Evolutionary conservation across 2,797 vertebrate genomes (phyloP).

Genomic region (Sparus aurata): DNA sequence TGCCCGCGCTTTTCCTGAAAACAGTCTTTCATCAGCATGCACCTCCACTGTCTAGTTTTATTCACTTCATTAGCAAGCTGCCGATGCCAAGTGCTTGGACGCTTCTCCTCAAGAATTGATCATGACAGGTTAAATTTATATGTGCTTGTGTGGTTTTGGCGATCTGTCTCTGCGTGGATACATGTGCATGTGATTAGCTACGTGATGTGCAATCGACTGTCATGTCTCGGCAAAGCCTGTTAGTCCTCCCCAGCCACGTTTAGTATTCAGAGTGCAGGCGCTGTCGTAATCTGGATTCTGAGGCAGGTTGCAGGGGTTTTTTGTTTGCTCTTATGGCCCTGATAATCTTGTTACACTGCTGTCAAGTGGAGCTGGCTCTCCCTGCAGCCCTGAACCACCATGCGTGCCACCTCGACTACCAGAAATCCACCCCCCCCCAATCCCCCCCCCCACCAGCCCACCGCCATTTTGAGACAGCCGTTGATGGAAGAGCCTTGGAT

Average conservation of each 20-base stretch:
- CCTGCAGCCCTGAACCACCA: constrained; percentile 75
- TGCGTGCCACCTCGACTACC: constrained; percentile 71
- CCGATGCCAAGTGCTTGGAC: constrained; percentile 65
- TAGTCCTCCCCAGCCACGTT: constrained; percentile 68
- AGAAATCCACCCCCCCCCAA: constrained; percentile 51
- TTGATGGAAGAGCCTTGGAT: constrained; percentile 80
- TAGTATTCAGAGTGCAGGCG: constrained; percentile 78
- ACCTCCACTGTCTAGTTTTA: constrained; percentile 72
- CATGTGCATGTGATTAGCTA: constrained; percentile 52
- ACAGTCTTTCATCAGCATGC: constrained; percentile 75
- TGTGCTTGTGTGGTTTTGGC: constrained; percentile 63
- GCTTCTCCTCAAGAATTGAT: constrained; percentile 74
- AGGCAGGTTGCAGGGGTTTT: constrained; percentile 80
- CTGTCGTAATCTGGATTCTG: constrained; percentile 80
- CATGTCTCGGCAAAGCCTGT: constrained; percentile 68
- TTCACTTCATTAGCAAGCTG: constrained; percentile 78
- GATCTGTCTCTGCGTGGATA: constrained; percentile 43
- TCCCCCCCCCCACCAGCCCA: constrained; percentile 45
- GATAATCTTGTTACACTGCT: constrained; percentile 85
- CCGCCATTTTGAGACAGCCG: constrained; percentile 80
- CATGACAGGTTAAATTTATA: constrained; percentile 75
- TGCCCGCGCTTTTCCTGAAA: constrained; percentile 51
- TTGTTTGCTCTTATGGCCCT: constrained; percentile 83
- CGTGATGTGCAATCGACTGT: constrained; percentile 59
- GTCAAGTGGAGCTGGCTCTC: constrained; percentile 83